Evolutionary conservation across 1,140 invertebrate genomes (phyloP).

Genomic region (Eufriesea mexicana): DNA sequence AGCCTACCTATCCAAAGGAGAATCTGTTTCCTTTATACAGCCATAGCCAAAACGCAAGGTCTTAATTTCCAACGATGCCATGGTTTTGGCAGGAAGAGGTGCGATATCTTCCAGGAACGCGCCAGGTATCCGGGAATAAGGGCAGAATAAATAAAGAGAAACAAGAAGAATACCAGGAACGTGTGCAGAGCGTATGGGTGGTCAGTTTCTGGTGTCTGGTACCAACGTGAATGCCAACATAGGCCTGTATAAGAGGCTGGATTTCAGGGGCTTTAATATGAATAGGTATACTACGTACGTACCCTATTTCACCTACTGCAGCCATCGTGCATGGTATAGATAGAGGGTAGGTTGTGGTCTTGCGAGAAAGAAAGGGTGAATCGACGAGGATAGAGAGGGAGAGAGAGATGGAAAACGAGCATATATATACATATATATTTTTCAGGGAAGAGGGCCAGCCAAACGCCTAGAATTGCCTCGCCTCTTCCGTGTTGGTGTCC

Average conservation of each 20-base stretch:
- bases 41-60: not conserved
- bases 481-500: slow-evolving; percentile 81
- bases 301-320: slow-evolving; percentile 28
- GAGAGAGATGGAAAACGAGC: not conserved
- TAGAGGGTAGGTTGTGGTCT: slow-evolving; percentile 30
- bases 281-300: slow-evolving; percentile 48
- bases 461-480: slow-evolving; percentile 78
- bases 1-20: too few species aligned
- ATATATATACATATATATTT: slow-evolving; percentile 69
- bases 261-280: slow-evolving; percentile 55
- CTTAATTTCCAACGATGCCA: slow-evolving; percentile 1
- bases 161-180: slow-evolving; percentile 40
- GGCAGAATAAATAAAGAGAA: slow-evolving; percentile 46
- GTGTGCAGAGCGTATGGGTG: slow-evolving; percentile 23
- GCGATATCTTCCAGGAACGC: slow-evolving; percentile 26
- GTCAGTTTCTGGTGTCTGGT: slow-evolving; percentile 43
- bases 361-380: slow-evolving; percentile 5
- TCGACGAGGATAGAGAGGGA: not conserved
- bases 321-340: slow-evolving; percentile 10
- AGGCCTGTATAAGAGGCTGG: slow-evolving; percentile 40
- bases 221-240: slow-evolving; percentile 39
- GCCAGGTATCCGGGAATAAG: not conserved
- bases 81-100: slow-evolving; percentile 11
- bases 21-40: not conserved
- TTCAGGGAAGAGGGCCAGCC: slow-evolving; percentile 73